Base-by-base conservation (phyloP, 2,113 vertebrate species). In the Sturnira hondurensis region DNA sequence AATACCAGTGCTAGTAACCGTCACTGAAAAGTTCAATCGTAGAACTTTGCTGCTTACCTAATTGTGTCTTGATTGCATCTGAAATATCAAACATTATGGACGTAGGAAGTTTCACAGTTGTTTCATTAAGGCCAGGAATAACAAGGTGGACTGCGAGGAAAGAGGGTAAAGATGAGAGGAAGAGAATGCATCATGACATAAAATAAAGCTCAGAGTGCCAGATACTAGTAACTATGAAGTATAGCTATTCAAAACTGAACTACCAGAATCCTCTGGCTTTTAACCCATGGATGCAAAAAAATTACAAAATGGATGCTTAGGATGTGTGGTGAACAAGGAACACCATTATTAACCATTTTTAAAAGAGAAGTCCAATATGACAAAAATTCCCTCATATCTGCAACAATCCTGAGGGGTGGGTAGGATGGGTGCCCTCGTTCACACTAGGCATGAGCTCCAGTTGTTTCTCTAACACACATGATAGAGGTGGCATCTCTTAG, bases 91-190 rank as follows among this genome's bases (percentile, higher is more conserved):
- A 77, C 93, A 98, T 98, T 84, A 98, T 80, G 41, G 98, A 97
- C 67, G 98, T 58, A 93, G 98, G 95, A 91, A 98, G 97, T 82
- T 99, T 99, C 91, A 98, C 96, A 14, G 96, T 97, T 17, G 98
- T 98, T 89, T 98, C 98, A 93, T 98, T 99, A 87, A 98, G 97
- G 47, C 98, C 98, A 92, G 98, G 98, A 96, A 99, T 96, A 96
- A 98, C 97, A 58, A 99, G 98, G 94, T 98, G 98, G 70, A 99
- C 98, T 99, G 76, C 82, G 97, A 86, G 88, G n/a, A 97, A 96
- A 98, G 1, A 97, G 20, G 73, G 33, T 1, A n/a, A 94, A 67
- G 41, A 68, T 45, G 70, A 61, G 12, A 65, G 24, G 10, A 84
- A 87, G 36, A 86, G 94, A 90, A 58, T 31, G 0, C 26, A 54